These are phyloP conservation scores for Catotricha subobsoleta DNA, from an alignment of 2,888 invertebrate species.

Conservation along the genomic window DNA sequence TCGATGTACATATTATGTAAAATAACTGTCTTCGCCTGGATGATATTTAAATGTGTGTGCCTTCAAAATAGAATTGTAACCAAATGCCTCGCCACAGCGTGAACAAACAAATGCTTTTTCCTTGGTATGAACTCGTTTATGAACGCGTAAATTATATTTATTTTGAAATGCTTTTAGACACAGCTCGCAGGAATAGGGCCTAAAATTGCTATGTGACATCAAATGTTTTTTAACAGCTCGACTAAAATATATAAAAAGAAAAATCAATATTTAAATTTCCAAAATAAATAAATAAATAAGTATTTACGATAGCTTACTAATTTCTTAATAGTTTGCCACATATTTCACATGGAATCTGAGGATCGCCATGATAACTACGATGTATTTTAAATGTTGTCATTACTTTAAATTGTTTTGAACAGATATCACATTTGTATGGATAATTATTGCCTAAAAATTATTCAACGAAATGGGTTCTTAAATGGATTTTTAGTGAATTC, in stretches of 20 bases:
- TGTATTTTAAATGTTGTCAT: conserved; percentile 5
- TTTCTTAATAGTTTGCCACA: conserved; percentile 7
- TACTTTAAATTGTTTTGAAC: conserved; percentile 5
- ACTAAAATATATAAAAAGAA: not conserved
- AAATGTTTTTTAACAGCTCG: not conserved
- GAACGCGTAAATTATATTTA: conserved; percentile 1
- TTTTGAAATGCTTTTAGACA: conserved; percentile 7
- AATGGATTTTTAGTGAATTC: too few relatives aligned
- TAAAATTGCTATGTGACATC: conserved; percentile 5
- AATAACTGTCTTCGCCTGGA: too few relatives aligned
- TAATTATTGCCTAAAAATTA: not conserved
- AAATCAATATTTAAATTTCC: not conserved
- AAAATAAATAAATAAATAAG: not conserved
- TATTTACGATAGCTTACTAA: not conserved
- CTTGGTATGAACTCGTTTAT: conserved; percentile 8
- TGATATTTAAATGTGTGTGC: conserved; percentile 7
- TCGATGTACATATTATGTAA: too few relatives aligned
- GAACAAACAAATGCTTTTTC: conserved; percentile 8
- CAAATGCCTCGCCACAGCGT: conserved; percentile 4
- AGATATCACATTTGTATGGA: not conserved
- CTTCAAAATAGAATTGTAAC: conserved; percentile 7
- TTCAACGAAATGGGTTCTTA: too few relatives aligned
- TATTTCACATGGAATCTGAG: conserved; percentile 7
- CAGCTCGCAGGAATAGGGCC: conserved; percentile 2
- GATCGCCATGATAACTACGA: conserved; percentile 8